Conservation (phyloP, 2,113 vertebrate species). For the Dendropsophus ebraccatus region DNA sequence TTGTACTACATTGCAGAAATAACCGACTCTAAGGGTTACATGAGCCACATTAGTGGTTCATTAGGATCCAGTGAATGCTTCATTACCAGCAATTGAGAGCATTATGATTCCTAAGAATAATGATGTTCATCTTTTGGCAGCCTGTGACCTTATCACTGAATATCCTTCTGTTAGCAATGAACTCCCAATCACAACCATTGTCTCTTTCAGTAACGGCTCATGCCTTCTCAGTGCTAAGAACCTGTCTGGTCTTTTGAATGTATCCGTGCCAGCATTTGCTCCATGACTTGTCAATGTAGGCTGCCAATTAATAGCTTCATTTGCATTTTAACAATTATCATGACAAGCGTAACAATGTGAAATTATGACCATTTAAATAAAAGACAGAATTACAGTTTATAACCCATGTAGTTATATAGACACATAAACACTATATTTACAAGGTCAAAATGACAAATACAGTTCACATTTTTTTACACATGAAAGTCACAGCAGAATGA, state of each 20-base stretch:
- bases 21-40: neutral
- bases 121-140: conserved; percentile 45
- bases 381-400: conserved; percentile 14
- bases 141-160: conserved; percentile 38
- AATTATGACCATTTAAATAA: conserved; percentile 30
- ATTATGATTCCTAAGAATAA: conserved; percentile 31
- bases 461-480: neutral
- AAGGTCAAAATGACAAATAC: conserved; percentile 16
- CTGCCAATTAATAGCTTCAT: conserved; percentile 33
- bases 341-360: conserved; percentile 12
- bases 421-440: conserved; percentile 15
- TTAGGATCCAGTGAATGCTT: conserved; percentile 37
- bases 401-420: neutral
- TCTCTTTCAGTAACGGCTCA: conserved; percentile 17
- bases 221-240: neutral
- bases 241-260: neutral
- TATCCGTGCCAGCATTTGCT: conserved; percentile 7
- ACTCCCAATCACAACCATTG: conserved; percentile 48
- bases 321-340: conserved; percentile 26
- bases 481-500: neutral
- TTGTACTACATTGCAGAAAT: neutral
- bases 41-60: conserved; percentile 34
- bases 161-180: conserved; percentile 37
- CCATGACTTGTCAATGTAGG: conserved; percentile 21
- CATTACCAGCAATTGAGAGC: conserved; percentile 36